Conservation (phyloP, 2,113 vertebrate species). For the Otolemur garnettii region DNA sequence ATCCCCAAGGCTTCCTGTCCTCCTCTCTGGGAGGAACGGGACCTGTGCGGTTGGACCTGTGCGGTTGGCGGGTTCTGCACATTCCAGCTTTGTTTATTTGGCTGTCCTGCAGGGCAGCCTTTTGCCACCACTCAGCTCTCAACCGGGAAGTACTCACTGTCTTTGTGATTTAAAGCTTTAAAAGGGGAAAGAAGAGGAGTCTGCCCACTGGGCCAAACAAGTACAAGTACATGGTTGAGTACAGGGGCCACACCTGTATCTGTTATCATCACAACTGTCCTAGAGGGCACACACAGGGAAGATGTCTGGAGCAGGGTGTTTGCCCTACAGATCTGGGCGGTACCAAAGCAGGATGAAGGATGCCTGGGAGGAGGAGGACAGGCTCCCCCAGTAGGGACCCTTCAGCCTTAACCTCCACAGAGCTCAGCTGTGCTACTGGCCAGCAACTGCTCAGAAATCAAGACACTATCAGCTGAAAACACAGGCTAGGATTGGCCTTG, state of each 20-base stretch:
- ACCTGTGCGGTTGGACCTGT: too few relatives aligned
- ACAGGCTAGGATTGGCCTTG: neutral
- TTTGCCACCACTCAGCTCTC: neutral
- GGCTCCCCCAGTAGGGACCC: neutral
- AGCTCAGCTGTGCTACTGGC: accelerated
- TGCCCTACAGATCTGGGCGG: neutral
- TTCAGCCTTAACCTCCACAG: neutral
- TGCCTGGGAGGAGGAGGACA: neutral
- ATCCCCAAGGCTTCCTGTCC: too few relatives aligned
- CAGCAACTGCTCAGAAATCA: too few relatives aligned
- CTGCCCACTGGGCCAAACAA: neutral
- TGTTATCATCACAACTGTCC: neutral
- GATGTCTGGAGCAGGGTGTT: accelerated
- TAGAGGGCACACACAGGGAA: too few relatives aligned
- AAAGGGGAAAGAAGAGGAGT: neutral
- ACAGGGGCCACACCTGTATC: neutral
- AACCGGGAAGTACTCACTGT: neutral
- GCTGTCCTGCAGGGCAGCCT: neutral
- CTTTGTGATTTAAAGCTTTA: neutral
- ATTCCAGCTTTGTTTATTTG: neutral
- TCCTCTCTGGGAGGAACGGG: neutral
- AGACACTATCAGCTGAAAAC: neutral
- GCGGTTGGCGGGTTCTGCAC: neutral
- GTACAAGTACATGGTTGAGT: too few relatives aligned
- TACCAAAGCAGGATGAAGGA: neutral